These are phyloP conservation scores for Himalopsyche japonica DNA, from an alignment of 2,888 invertebrate species.

Conservation along the genomic window DNA sequence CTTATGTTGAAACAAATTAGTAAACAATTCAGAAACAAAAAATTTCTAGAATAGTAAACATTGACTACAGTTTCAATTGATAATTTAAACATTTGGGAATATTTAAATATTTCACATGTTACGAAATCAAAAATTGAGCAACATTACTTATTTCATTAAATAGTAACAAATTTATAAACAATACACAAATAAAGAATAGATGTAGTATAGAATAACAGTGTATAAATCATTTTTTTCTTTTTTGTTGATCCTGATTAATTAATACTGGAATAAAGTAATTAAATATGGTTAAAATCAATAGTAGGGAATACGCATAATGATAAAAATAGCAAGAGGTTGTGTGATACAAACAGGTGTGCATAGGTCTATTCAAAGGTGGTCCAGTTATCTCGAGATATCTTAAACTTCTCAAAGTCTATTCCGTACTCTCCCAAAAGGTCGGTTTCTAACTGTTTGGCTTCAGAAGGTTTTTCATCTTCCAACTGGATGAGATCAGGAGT, in stretches of 20 bases:
- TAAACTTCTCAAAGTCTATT: conserved; percentile 59
- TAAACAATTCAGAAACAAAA: neutral
- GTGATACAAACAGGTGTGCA: neutral
- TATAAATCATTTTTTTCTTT: no score
- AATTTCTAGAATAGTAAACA: neutral
- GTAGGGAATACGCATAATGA: neutral
- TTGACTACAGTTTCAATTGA: neutral
- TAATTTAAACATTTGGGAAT: neutral
- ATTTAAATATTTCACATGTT: neutral
- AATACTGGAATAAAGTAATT: no score
- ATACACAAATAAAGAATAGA: no score
- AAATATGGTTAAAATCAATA: neutral
- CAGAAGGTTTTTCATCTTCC: neutral
- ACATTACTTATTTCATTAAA: no score
- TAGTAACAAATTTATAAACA: no score
- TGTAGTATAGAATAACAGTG: no score
- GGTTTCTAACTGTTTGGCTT: conserved; percentile 51
- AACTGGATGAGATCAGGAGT: neutral
- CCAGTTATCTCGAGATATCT: conserved; percentile 19
- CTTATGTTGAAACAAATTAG: neutral
- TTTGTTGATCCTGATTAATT: no score
- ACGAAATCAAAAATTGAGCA: no score
- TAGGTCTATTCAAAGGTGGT: conserved; percentile 22
- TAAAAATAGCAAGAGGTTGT: neutral
- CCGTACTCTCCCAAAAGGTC: conserved; percentile 76